Evolutionary conservation across 2,113 vertebrate species (phyloP).

Genomic region (Rutilus rutilus): DNA sequence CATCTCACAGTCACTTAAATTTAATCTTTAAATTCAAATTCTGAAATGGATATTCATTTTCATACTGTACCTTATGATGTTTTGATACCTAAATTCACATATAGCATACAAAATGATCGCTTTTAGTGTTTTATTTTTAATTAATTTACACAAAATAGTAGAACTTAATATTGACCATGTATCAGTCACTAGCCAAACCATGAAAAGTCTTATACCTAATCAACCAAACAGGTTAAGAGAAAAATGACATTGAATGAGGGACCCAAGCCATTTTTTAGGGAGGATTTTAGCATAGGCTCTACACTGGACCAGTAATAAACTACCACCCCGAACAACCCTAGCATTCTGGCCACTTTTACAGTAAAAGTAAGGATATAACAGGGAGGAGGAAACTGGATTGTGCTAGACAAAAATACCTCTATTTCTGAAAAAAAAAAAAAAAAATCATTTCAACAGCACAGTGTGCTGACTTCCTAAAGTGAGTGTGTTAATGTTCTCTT

Average conservation of each 20-base stretch:
- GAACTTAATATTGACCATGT: background rate
- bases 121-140: background rate
- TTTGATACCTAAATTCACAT: background rate
- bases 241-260: background rate
- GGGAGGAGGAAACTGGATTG: background rate
- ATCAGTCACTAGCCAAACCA: background rate
- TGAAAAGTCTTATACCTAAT: background rate
- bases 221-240: background rate
- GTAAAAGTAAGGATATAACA: background rate
- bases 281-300: background rate
- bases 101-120: too few relatives aligned
- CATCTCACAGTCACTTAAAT: background rate
- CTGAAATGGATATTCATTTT: background rate
- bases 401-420: background rate
- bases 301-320: too few relatives aligned
- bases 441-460: conserved; percentile 22
- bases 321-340: background rate
- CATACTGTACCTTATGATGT: background rate
- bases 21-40: background rate
- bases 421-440: background rate
- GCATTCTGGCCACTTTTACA: background rate
- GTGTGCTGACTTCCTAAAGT: conserved; percentile 43
- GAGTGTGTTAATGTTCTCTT: conserved; percentile 39
- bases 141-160: background rate
- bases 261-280: background rate